Evolutionary conservation across 2,797 vertebrate genomes (phyloP).

Genomic region (Sphenodon punctatus): DNA sequence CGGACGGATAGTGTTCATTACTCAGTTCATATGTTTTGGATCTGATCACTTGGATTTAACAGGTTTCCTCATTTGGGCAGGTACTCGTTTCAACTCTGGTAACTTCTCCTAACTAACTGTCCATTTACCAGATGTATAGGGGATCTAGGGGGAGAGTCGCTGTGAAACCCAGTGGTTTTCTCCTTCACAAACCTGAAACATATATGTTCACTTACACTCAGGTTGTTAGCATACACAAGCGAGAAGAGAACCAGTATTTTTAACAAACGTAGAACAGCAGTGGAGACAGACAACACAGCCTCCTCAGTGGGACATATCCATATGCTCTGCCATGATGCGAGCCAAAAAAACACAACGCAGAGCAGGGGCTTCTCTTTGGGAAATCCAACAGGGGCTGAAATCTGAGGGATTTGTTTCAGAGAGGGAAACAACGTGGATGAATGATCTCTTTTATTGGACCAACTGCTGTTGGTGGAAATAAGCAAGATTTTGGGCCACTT

Average conservation of each 20-base stretch:
- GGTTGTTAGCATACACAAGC: constrained; percentile 62
- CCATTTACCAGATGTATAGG: constrained; percentile 31
- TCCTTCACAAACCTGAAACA: constrained; percentile 38
- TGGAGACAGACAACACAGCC: constrained; percentile 67
- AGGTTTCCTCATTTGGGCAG: too few species aligned
- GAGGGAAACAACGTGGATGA: too few species aligned
- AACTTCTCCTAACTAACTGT: too few species aligned
- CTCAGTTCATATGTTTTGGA: too few species aligned
- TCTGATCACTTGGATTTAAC: too few species aligned
- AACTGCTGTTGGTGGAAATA: too few species aligned
- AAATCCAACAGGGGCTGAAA: too few species aligned
- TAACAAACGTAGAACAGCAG: constrained; percentile 66
- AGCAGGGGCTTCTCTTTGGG: background rate
- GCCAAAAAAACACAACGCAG: constrained; percentile 54
- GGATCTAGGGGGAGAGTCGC: constrained; percentile 46
- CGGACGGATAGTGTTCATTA: too few species aligned
- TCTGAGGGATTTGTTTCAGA: too few species aligned
- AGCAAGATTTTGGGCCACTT: too few species aligned
- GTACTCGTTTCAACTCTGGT: too few species aligned
- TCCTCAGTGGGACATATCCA: constrained; percentile 50
- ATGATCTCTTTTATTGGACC: too few species aligned
- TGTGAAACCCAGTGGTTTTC: constrained; percentile 52
- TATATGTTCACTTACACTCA: constrained; percentile 62
- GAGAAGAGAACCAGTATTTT: constrained; percentile 63
- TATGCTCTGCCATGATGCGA: constrained; percentile 49